Evolutionary conservation across 2,888 invertebrate species (phyloP).

Genomic region (Odontocolon sp.): DNA sequence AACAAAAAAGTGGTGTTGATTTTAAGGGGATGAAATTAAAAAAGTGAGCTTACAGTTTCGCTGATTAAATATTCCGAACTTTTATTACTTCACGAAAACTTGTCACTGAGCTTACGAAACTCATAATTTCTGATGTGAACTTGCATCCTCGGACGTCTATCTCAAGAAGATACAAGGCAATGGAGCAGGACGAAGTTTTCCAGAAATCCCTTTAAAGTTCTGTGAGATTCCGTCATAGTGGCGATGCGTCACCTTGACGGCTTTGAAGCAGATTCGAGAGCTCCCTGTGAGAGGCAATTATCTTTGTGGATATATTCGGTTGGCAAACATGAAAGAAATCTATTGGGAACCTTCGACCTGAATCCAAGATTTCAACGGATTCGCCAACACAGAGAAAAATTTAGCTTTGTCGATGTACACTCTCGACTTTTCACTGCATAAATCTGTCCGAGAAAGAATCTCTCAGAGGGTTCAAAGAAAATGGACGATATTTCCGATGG

Average conservation of each 20-base stretch:
- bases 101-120: neutral
- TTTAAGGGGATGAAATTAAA: neutral
- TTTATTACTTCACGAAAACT: neutral
- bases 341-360: slow-evolving; percentile 14
- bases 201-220: too few relatives aligned
- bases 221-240: too few relatives aligned
- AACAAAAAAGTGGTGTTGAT: too few relatives aligned
- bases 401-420: slow-evolving; percentile 4
- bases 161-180: too few relatives aligned
- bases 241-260: neutral
- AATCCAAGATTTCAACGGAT: slow-evolving; percentile 4
- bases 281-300: slow-evolving; percentile 15
- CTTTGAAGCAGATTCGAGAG: neutral
- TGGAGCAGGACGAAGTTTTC: too few relatives aligned
- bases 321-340: slow-evolving; percentile 30
- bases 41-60: neutral
- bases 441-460: neutral
- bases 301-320: slow-evolving; percentile 37
- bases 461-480: slow-evolving; percentile 7
- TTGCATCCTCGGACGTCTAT: slow-evolving; percentile 7
- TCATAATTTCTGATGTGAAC: neutral
- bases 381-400: neutral
- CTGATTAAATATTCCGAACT: neutral
- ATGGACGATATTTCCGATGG: neutral
- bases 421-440: slow-evolving; percentile 19